Evolutionary conservation across 1,140 invertebrate genomes (phyloP), one percentile per base, ranked within the genome.

Genomic region (Drosophila saltans): DNA sequence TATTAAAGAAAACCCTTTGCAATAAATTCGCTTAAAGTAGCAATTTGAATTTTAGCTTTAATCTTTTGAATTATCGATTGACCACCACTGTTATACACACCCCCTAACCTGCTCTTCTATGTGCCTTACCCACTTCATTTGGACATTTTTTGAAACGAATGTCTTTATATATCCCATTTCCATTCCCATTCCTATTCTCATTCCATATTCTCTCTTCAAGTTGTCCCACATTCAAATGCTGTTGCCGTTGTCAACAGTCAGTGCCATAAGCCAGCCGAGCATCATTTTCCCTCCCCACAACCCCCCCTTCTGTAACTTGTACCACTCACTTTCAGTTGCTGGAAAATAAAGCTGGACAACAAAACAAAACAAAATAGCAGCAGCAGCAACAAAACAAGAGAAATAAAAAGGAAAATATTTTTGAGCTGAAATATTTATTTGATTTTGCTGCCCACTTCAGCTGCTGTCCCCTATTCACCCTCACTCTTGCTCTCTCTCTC

Each of bases 401-500:
- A 21, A 41, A 55, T 66, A 69, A 72, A 48, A 55, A 68, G 52
- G 16, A 28, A 84, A 80, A 85, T 72, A 74, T 78, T 84, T 84
- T 84, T 74, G 55, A 75, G 58, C 75, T 78, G 55, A 84, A 80
- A 85, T 80, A 85, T 85, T 80, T 75, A 81, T 84, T 84, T 84
- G 70, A 81, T 84, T 76, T 75, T 65, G 52, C 6, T 52, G 45
- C 45, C 45, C 45, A 52, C 5, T 52, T 21, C 24, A 52, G 33
- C 24, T 2, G 24, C 9, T 52, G 45, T 39, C 45, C 33, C 33
- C 52, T 43, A 33, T 26, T 36, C 33, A 36, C 55, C 69, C 59
- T 30, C 64, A 67, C 36, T 67, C 69, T 63, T 63, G 24, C 10
- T 70, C 36, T n/a, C 48, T 57, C 16, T 59, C 66, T 52, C 16